Conservation (phyloP, 2,797 vertebrate genomes). For the Erethizon dorsatum region DNA sequence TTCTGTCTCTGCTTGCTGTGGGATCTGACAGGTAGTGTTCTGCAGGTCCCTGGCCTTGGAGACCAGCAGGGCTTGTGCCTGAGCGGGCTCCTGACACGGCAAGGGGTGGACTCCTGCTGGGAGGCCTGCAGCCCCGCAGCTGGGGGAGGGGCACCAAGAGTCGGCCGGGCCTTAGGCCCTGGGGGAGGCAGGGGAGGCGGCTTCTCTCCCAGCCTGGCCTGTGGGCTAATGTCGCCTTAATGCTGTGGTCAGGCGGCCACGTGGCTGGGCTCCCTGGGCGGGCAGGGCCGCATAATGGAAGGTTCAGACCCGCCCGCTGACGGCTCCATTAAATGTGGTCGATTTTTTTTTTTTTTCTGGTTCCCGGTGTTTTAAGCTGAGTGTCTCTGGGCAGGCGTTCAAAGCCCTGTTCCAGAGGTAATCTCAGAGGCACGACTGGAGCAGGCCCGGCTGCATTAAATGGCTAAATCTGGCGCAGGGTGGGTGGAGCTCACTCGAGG, state of each 20-base stretch:
- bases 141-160: neutral
- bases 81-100: neutral
- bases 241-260: constrained; percentile 81
- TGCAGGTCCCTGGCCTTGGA: neutral
- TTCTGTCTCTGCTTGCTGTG: fast-evolving
- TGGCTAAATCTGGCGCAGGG: constrained; percentile 78
- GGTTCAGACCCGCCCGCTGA: constrained; percentile 74
- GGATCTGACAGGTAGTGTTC: neutral
- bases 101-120: neutral
- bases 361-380: constrained; percentile 87
- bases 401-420: constrained; percentile 79
- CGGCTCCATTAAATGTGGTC: constrained; percentile 87
- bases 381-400: constrained; percentile 86
- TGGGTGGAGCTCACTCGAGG: constrained; percentile 80
- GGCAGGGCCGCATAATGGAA: constrained; percentile 82
- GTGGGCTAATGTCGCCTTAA: constrained; percentile 73
- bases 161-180: neutral
- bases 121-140: neutral
- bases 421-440: constrained; percentile 79
- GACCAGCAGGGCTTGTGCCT: no score
- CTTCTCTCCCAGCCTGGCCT: constrained; percentile 74
- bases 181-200: neutral
- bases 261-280: constrained; percentile 79
- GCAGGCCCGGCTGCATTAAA: constrained; percentile 82
- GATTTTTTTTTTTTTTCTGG: constrained; percentile 76